Evolutionary conservation across 1,140 invertebrate genomes (phyloP).

Genomic region (Polypedilum vanderplanki): DNA sequence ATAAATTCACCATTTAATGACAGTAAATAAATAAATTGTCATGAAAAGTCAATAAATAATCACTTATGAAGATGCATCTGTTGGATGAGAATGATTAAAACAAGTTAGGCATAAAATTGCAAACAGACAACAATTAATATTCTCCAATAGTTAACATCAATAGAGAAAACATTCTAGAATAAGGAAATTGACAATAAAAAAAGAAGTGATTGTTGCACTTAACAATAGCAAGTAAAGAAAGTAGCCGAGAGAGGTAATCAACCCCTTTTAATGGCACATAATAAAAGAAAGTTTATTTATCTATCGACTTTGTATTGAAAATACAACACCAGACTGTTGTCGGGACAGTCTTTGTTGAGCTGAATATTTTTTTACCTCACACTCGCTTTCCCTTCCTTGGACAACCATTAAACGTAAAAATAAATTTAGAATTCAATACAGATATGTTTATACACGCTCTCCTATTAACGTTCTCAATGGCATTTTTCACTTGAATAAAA

Average conservation of each 20-base stretch:
- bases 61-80: not conserved
- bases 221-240: conserved; percentile 1
- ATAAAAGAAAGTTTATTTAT: not conserved
- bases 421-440: too few relatives aligned
- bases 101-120: not conserved
- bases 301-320: not conserved
- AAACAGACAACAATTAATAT: not conserved
- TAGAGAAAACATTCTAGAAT: not conserved
- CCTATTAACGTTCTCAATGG: too few relatives aligned
- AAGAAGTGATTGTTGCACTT: not conserved
- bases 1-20: too few relatives aligned
- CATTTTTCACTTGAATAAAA: too few relatives aligned
- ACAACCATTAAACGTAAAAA: too few relatives aligned
- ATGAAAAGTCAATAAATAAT: not conserved
- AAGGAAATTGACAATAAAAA: conserved; percentile 14
- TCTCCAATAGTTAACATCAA: not conserved
- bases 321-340: not conserved
- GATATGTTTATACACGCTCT: too few relatives aligned
- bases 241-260: not conserved
- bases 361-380: not conserved
- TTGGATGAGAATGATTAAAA: not conserved
- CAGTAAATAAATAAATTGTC: not conserved
- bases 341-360: not conserved
- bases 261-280: not conserved
- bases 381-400: too few relatives aligned